Evolutionary conservation across 1,140 invertebrate species (phyloP), one percentile per base, ranked within the genome.

Genomic region (Chironomus tepperi): DNA sequence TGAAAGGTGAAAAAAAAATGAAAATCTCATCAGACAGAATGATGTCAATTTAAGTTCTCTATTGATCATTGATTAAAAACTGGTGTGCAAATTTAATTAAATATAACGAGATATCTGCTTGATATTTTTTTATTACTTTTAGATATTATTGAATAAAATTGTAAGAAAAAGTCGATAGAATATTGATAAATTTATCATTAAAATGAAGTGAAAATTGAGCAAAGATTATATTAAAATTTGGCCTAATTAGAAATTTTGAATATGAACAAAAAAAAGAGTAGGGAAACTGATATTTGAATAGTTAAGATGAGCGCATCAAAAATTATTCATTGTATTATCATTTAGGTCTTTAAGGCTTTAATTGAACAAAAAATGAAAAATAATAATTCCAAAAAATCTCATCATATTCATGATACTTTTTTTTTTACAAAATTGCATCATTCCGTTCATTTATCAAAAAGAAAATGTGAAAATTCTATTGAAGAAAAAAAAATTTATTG

Each of bases 1-100:
- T 34, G 24, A 34, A 34, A 34, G 2, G 24, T 34, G 24, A 34
- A 34, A 34, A 34, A 34, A 34, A 34, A 34, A 12, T 8, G n/a
- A 12, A 57, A 57, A 57, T 57, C n/a, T 57, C 47, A n/a, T 57
- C 12, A 1, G 47, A 57, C 47, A 57, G 47, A 57, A 57, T 57
- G 47, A 57, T 57, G 47, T 57, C 47, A 57, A 57, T 57, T 57
- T 12, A 57, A 57, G 10, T 57, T 57, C n/a, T 57, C 5, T 2
- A 34, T 34, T 34, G 24, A 34, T 34, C 1, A 2, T 34, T 34
- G 24, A 34, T 34, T n/a, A 57, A 57, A 12, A 57, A 57, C 12
- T 57, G 47, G 47, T 57, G 47, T 57, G 47, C 47, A 57, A 57
- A 57, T 57, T 57, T n/a, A 47, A 47, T n/a, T 57, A n/a, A 34